phyloP scores from a whole-genome alignment of 2,113 vertebrate genomes.

The Leucoraja erinaceus region DNA sequence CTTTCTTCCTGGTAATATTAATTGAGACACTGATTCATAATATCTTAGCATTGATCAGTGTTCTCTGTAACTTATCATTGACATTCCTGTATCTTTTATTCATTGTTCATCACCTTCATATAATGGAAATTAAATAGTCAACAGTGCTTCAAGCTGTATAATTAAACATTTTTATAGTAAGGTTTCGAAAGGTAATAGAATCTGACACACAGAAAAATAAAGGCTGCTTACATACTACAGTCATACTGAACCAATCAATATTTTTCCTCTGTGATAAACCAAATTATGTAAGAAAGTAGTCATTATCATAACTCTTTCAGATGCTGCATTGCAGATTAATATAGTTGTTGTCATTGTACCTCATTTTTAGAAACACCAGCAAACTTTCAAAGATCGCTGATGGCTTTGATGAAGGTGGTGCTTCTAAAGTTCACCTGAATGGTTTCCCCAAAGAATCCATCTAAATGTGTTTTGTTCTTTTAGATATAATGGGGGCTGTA shows the following conservation, averaged over 20 bases:
- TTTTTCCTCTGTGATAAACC: slow-evolving; percentile 7
- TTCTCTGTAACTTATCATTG: not conserved
- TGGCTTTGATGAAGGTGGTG: not conserved
- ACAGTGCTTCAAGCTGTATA: not conserved
- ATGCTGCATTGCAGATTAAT: slow-evolving; percentile 29
- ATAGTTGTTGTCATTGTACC: not conserved
- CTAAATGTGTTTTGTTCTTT: not conserved
- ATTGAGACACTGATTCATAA: not conserved
- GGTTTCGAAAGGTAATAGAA: not conserved
- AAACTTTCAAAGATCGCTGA: not conserved
- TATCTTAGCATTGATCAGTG: not conserved
- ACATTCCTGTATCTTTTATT: not conserved
- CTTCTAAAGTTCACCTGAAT: not conserved
- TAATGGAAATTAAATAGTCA: not conserved
- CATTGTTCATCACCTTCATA: not conserved
- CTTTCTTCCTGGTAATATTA: not conserved
- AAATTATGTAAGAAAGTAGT: not conserved
- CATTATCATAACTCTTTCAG: slow-evolving; percentile 9
- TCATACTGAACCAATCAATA: not conserved
- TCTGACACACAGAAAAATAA: not conserved
- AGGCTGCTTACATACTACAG: slow-evolving; percentile 7
- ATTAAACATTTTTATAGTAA: slow-evolving; percentile 13
- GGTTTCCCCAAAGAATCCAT: not conserved
- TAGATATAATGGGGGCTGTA: not conserved
- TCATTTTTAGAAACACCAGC: slow-evolving; percentile 12